Conservation (phyloP, 2,888 invertebrate genomes). For the Orthosia cruda region DNA sequence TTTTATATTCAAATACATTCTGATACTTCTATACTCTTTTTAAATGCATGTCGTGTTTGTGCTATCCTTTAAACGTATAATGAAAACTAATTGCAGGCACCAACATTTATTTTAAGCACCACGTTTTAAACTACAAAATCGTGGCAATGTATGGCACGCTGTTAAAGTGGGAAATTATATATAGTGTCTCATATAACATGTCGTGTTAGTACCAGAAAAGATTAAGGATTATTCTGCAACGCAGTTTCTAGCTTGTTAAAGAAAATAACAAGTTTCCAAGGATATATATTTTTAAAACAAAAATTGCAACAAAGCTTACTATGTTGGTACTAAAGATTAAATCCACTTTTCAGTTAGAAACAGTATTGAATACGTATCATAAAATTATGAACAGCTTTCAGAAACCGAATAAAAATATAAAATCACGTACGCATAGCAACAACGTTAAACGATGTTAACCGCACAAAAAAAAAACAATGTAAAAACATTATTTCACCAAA, state of each 20-base stretch:
- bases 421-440: background rate
- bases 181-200: constrained; percentile 41
- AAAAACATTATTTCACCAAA: constrained; percentile 9
- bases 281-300: background rate
- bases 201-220: constrained; percentile 30
- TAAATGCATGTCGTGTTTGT: constrained; percentile 4
- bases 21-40: constrained; percentile 1
- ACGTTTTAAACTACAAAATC: constrained; percentile 54
- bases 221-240: constrained; percentile 40
- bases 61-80: constrained; percentile 35
- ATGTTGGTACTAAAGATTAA: too few relatives aligned
- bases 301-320: background rate
- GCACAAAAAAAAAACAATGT: constrained; percentile 7
- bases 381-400: background rate
- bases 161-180: constrained; percentile 50
- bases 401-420: background rate
- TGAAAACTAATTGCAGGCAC: constrained; percentile 48
- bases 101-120: constrained; percentile 45
- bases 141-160: constrained; percentile 29
- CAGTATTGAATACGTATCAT: too few relatives aligned
- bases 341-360: too few relatives aligned
- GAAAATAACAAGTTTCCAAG: background rate
- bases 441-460: background rate
- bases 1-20: background rate
- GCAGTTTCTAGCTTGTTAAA: constrained; percentile 9